Conservation (phyloP, 2,797 vertebrate genomes). For the Diceros bicornis region DNA sequence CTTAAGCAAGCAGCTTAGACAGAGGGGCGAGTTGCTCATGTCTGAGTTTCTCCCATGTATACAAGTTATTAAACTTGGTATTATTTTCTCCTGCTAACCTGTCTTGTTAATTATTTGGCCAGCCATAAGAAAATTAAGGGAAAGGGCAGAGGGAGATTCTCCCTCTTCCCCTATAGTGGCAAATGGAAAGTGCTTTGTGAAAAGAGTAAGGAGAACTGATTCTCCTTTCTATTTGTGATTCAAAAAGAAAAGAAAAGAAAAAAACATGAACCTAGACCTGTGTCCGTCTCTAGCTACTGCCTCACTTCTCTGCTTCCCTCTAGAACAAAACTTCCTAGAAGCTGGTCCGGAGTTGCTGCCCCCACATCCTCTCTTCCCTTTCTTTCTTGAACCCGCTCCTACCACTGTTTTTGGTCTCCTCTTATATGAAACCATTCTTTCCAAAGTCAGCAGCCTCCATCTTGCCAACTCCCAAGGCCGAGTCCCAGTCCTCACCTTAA, state of each 20-base stretch:
- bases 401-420: neutral
- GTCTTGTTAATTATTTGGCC: too few species aligned
- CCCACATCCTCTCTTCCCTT: neutral
- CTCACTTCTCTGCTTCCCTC: neutral
- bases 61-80: too few species aligned
- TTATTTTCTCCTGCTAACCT: too few species aligned
- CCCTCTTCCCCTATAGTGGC: too few species aligned
- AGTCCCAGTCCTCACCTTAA: neutral
- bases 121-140: too few species aligned
- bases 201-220: neutral
- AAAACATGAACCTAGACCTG: neutral
- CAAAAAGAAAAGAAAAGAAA: neutral
- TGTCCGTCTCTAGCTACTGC: neutral
- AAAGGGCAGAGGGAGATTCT: too few species aligned
- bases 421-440: neutral
- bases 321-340: neutral
- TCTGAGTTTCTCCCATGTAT: too few species aligned
- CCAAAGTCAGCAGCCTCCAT: neutral
- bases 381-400: neutral
- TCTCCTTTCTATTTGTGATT: neutral
- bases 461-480: neutral
- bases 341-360: neutral
- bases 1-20: too few species aligned
- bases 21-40: too few species aligned
- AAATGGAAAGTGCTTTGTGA: neutral